phyloP scores from a whole-genome alignment of 1,140 invertebrate genomes.

The Bursaphelenchus mucronatus region DNA sequence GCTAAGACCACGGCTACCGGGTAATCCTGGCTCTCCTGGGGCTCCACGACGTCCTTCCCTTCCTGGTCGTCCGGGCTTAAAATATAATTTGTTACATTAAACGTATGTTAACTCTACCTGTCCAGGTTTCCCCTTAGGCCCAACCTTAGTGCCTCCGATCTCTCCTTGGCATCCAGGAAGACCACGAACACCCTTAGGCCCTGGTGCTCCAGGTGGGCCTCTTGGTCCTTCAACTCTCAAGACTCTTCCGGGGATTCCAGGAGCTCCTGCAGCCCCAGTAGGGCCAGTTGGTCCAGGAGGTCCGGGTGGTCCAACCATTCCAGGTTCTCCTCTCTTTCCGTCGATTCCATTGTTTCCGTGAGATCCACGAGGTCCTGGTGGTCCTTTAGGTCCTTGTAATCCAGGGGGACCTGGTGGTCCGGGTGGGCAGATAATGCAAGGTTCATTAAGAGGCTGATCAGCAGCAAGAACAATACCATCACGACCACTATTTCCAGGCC shows the following conservation, averaged over 20 bases:
- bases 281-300: slow-evolving; percentile 10
- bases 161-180: slow-evolving; percentile 16
- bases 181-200: slow-evolving; percentile 7
- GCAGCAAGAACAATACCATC: slow-evolving; percentile 4
- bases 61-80: too few species aligned
- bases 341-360: slow-evolving; percentile 38
- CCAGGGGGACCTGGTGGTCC: slow-evolving; percentile 24
- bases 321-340: slow-evolving; percentile 24
- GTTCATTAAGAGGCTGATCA: slow-evolving; percentile 40
- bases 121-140: slow-evolving; percentile 9
- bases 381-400: slow-evolving; percentile 38
- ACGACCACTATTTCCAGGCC: slow-evolving; percentile 21
- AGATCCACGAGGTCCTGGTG: slow-evolving; percentile 40
- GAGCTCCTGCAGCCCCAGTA: background rate
- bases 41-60: too few species aligned
- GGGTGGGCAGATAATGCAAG: slow-evolving; percentile 39
- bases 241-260: slow-evolving; percentile 14
- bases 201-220: slow-evolving; percentile 5
- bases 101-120: background rate
- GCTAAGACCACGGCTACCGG: too few species aligned
- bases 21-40: too few species aligned
- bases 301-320: slow-evolving; percentile 10
- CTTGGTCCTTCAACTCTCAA: slow-evolving; percentile 16
- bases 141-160: slow-evolving; percentile 4
- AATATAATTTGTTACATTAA: too few species aligned